Base-by-base conservation (phyloP, 23 tunicate species). In the Trididemnum nubilum region DNA sequence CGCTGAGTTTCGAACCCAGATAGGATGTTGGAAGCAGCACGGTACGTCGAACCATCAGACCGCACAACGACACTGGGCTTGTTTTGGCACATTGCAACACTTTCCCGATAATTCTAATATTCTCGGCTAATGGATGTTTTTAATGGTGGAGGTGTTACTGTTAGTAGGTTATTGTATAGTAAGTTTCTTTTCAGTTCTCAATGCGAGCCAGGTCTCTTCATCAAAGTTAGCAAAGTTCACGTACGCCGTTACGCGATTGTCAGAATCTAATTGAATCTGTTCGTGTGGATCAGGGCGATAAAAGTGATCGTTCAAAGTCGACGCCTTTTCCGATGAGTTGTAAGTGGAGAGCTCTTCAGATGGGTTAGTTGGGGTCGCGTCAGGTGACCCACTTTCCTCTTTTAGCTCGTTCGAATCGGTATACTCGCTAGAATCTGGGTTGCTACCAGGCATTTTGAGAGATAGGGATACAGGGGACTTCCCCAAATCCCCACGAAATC, bases 331-430 rank as follows among this genome's bases (percentile, higher is more conserved):
- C 18, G 67, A 22, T 4, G 5, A 34, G 52, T n/a, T n/a, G 44
- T 49, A 12, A 15, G 67, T 61, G 4, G 67, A 61, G 67, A 3
- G 4, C 22, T 33, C 65, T 1, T 60, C 35, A 21, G 69, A 15
- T 1, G 72, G 36, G 57, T 92, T 92, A 1, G 97, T 92, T 0
- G 97, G 97, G 0, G 97, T 92, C 85, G 63, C 88, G 25, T 82
- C 90, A 5, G 97, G 86, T 9, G 97, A 81, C 57, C 87, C 76
- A 22, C 61, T 50, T 23, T 76, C 74, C 33, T 80, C 26, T 29
- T 51, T 52, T 30, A 23, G 66, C 2, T 52, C 23, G 22, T 54
- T 29, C 67, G 36, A 2, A 38, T 54, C 12, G 7, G 2, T 4
- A 73, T 39, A 34, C 12, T 37, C 78, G 9, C 39, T 57, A 26